A percentile compares a stretch with the other conserved stretches of the same genome.
Conservation (phyloP, 2,113 vertebrate species). For the Hylia prasina region DNA sequence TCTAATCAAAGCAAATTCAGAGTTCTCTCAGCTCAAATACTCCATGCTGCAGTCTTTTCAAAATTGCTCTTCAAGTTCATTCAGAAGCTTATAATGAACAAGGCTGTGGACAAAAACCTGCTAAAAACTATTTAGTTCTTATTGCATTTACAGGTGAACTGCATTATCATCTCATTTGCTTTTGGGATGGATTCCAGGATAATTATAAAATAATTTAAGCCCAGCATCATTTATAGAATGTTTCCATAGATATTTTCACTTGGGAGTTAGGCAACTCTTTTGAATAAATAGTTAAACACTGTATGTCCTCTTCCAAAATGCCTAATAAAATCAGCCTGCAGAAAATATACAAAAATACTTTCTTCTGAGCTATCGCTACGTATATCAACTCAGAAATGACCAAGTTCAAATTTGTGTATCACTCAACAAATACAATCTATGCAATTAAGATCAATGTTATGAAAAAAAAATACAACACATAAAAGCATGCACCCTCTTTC, state of each 20-base stretch:
- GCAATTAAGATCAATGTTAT: not conserved
- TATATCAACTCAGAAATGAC: not conserved
- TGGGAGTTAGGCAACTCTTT: not conserved
- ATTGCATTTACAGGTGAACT: not conserved
- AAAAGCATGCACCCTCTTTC: not conserved
- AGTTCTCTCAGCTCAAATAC: not conserved
- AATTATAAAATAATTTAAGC: conserved; percentile 9
- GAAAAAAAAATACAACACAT: not conserved
- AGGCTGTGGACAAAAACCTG: not conserved
- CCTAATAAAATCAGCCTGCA: not conserved
- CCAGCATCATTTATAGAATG: not conserved
- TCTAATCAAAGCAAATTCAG: conserved; percentile 9
- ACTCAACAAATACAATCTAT: not conserved
- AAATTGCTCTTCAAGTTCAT: not conserved
- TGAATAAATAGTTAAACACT: not conserved
- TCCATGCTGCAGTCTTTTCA: not conserved
- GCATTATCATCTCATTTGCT: not conserved
- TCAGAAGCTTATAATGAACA: not conserved
- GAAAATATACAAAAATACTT: not conserved
- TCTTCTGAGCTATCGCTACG: not conserved
- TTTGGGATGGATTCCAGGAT: not conserved
- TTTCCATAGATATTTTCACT: not conserved
- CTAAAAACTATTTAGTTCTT: not conserved
- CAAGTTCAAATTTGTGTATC: not conserved
- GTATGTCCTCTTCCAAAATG: not conserved